Evolutionary conservation across 2,797 vertebrate species (phyloP).

Genomic region (Clarias pachynema): DNA sequence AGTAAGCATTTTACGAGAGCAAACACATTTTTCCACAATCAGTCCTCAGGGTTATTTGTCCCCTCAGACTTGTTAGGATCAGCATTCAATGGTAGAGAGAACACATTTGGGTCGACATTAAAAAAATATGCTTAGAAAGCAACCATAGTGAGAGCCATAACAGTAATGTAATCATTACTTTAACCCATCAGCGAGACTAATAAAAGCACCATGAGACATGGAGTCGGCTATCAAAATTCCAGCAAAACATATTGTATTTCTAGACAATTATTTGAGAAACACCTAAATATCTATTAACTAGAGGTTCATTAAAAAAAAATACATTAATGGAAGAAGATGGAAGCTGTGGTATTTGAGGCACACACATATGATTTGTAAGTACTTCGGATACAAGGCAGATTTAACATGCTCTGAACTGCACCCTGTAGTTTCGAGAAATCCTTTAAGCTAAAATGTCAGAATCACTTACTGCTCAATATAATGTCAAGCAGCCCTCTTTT

Average conservation of each 20-base stretch:
- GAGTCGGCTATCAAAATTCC: constrained; percentile 13
- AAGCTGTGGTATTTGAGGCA: not conserved
- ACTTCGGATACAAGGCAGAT: constrained; percentile 1
- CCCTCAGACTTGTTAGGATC: constrained; percentile 44
- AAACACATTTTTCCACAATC: constrained; percentile 46
- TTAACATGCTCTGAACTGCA: constrained; percentile 15
- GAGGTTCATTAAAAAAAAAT: constrained; percentile 7
- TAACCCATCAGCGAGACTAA: constrained; percentile 24
- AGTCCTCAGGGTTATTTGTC: constrained; percentile 34
- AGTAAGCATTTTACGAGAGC: constrained; percentile 52
- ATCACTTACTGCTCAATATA: constrained; percentile 22
- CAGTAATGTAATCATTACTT: constrained; percentile 35
- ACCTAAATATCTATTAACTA: constrained; percentile 11
- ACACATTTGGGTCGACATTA: constrained; percentile 27
- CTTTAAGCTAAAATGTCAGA: constrained; percentile 37
- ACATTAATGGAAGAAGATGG: not conserved
- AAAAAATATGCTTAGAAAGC: constrained; percentile 31
- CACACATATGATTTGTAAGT: not conserved
- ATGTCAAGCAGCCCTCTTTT: constrained; percentile 18
- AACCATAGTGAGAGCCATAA: constrained; percentile 18
- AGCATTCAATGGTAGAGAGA: constrained; percentile 24
- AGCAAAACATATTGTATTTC: not conserved
- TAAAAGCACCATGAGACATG: not conserved
- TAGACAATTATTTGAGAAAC: constrained; percentile 24
- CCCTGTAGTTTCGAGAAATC: constrained; percentile 11